Percentiles rank a stretch among this genome's conserved stretches.
phyloP scores from a whole-genome alignment of 2,797 vertebrate species.

The Falco concolor region DNA sequence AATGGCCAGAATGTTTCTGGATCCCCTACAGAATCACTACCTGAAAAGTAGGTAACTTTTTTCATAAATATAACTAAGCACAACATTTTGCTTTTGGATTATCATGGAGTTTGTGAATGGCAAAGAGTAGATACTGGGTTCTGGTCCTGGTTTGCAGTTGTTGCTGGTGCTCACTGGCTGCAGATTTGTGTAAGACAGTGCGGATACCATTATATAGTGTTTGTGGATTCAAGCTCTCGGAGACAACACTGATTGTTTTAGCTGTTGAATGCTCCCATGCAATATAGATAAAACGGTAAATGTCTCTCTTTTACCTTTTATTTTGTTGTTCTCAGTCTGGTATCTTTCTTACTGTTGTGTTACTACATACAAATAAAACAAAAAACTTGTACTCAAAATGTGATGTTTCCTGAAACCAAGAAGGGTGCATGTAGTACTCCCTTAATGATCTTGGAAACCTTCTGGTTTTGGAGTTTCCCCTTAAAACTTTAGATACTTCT shows the following conservation, averaged over 20 bases:
- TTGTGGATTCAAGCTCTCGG: background rate
- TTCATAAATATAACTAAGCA: background rate
- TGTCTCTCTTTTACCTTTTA: background rate
- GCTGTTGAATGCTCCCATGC: background rate
- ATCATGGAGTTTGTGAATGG: background rate
- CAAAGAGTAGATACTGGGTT: background rate
- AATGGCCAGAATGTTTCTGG: constrained; percentile 74
- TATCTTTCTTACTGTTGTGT: background rate
- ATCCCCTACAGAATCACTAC: constrained; percentile 70
- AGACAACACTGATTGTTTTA: background rate
- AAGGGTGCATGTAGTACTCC: background rate
- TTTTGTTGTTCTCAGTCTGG: background rate
- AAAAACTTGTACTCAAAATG: background rate
- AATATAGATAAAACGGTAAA: background rate
- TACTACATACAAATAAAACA: background rate
- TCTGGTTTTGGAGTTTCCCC: background rate
- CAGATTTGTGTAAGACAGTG: background rate
- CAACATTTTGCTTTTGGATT: background rate
- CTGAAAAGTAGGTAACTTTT: constrained; percentile 74
- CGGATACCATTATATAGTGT: background rate
- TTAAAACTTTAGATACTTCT: background rate
- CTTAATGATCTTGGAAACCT: background rate
- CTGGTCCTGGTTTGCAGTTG: background rate
- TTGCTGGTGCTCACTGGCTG: background rate
- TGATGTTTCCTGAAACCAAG: background rate